These are phyloP conservation scores for Lagodon rhomboides DNA, from an alignment of 2,797 vertebrate species.

Conservation along the genomic window DNA sequence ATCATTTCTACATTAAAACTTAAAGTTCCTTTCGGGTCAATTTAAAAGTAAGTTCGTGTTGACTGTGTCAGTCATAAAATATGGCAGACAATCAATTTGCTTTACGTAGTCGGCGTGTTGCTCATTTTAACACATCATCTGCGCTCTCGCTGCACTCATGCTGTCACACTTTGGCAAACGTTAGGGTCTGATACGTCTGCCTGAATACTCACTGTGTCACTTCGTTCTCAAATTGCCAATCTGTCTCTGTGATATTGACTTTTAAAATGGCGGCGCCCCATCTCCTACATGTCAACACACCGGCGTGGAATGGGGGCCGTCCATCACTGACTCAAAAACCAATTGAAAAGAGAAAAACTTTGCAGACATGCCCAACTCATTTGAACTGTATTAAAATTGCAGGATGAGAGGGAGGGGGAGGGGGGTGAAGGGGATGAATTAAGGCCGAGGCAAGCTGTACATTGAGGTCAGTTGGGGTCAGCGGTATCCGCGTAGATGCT, in stretches of 20 bases:
- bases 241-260: constrained; percentile 65
- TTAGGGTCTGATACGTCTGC: constrained; percentile 29
- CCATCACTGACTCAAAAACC: constrained; percentile 43
- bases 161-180: constrained; percentile 43
- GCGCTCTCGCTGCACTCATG: background rate
- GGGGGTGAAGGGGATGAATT: constrained; percentile 24
- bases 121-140: background rate
- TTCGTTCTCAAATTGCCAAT: constrained; percentile 62
- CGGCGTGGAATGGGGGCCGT: constrained; percentile 44
- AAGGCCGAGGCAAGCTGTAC: constrained; percentile 40
- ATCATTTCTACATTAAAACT: constrained; percentile 46
- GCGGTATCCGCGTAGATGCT: constrained; percentile 57
- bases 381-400: constrained; percentile 62
- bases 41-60: constrained; percentile 40
- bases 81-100: constrained; percentile 47
- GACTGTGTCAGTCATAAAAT: constrained; percentile 48
- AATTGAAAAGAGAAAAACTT: constrained; percentile 44
- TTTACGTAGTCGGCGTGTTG: constrained; percentile 1
- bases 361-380: constrained; percentile 39
- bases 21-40: constrained; percentile 17
- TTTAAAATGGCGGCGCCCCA: constrained; percentile 55
- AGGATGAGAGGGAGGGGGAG: background rate
- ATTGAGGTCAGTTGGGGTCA: constrained; percentile 69
- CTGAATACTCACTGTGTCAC: constrained; percentile 50
- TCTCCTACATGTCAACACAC: constrained; percentile 54